phyloP scores from a whole-genome alignment of 2,113 vertebrate genomes.

The Oxyura jamaicensis region DNA sequence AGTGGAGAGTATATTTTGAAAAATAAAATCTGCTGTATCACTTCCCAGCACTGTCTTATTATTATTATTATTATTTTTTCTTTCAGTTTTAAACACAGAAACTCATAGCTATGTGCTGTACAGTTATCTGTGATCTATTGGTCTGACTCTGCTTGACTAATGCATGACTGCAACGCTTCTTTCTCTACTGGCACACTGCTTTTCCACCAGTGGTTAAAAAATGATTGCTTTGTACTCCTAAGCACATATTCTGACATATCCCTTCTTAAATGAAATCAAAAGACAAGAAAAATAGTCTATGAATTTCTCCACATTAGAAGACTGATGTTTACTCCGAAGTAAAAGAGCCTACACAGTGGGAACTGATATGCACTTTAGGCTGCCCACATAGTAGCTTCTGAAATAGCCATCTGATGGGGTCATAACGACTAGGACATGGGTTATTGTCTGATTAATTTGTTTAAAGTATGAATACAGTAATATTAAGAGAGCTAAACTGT shows the following conservation, averaged over 20 bases:
- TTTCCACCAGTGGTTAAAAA: slow-evolving; percentile 70
- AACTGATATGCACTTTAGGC: neutral
- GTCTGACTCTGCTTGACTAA: slow-evolving; percentile 59
- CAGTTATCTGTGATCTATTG: slow-evolving; percentile 68
- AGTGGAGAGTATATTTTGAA: slow-evolving; percentile 57
- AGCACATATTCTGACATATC: slow-evolving; percentile 61
- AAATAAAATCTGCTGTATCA: slow-evolving; percentile 69
- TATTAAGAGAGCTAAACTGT: neutral
- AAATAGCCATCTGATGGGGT: neutral
- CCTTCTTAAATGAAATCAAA: slow-evolving; percentile 65
- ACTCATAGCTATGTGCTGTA: neutral
- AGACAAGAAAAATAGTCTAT: slow-evolving; percentile 57
- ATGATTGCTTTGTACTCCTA: slow-evolving; percentile 64
- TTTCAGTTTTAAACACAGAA: slow-evolving; percentile 46
- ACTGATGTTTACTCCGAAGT: slow-evolving; percentile 47
- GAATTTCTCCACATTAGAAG: slow-evolving; percentile 41
- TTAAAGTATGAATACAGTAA: neutral
- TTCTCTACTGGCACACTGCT: slow-evolving; percentile 53
- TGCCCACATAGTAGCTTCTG: neutral
- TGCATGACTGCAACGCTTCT: slow-evolving; percentile 57
- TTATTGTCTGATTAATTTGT: neutral
- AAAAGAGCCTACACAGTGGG: slow-evolving; percentile 32
- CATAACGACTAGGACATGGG: neutral
- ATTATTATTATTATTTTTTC: too few relatives aligned
- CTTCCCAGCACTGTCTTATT: slow-evolving; percentile 30